Evolutionary conservation across 2,797 vertebrate genomes (phyloP).

Genomic region (Tachyglossus aculeatus): DNA sequence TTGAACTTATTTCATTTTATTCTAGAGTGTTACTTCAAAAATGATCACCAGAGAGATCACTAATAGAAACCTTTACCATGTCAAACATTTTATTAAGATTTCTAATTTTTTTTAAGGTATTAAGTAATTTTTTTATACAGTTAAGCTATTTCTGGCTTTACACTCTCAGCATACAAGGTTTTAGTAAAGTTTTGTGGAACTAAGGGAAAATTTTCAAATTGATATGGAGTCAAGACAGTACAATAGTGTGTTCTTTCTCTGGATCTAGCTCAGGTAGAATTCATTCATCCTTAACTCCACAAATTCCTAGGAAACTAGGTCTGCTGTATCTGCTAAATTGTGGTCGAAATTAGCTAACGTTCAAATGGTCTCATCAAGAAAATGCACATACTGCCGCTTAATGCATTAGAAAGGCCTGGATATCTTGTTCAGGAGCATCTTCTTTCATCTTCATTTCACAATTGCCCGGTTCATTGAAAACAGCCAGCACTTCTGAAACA

Average conservation of each 20-base stretch:
- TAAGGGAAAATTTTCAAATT: constrained; percentile 9
- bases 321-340: constrained; percentile 59
- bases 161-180: neutral
- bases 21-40: neutral
- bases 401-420: constrained; percentile 20
- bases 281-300: constrained; percentile 49
- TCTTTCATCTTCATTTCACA: constrained; percentile 40
- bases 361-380: constrained; percentile 49
- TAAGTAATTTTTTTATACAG: neutral
- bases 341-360: constrained; percentile 50
- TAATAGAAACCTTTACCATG: too few relatives aligned
- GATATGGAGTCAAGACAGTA: constrained; percentile 16
- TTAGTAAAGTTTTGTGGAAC: neutral
- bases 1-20: neutral
- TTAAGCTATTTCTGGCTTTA: constrained; percentile 10
- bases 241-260: constrained; percentile 27
- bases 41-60: neutral
- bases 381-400: constrained; percentile 32
- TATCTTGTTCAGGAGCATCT: constrained; percentile 28
- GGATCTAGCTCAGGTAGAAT: constrained; percentile 32
- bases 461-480: constrained; percentile 39
- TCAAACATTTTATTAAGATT: too few relatives aligned
- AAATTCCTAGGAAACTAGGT: constrained; percentile 54
- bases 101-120: neutral
- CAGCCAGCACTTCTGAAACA: constrained; percentile 31